Conservation (phyloP, 2,888 invertebrate species). For the Eristalis arbustorum region DNA sequence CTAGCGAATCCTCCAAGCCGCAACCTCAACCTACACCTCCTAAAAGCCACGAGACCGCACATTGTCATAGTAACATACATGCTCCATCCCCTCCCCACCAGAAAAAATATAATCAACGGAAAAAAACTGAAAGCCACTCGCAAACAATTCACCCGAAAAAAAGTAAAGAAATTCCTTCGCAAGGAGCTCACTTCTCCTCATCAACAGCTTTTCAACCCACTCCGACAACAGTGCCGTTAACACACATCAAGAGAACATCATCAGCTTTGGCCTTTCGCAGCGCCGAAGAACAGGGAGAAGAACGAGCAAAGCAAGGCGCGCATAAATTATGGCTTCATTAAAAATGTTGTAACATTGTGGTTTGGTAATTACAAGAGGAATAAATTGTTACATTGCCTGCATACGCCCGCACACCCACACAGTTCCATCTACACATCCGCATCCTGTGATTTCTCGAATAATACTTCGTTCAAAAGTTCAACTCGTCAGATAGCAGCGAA, state of each 20-base stretch:
- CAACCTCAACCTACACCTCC: background rate
- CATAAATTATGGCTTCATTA: constrained; percentile 71
- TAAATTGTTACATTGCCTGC: constrained; percentile 57
- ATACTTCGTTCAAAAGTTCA: constrained; percentile 16
- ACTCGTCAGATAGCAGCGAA: constrained; percentile 20
- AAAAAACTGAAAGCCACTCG: constrained; percentile 15
- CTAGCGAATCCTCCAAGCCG: background rate
- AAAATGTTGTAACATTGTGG: constrained; percentile 71
- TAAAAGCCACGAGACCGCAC: background rate
- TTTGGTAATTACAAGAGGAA: constrained; percentile 65
- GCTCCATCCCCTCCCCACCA: background rate
- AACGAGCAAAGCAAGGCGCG: background rate
- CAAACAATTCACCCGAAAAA: constrained; percentile 4
- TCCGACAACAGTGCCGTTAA: background rate
- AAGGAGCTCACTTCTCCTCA: background rate
- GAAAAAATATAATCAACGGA: background rate
- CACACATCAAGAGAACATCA: constrained; percentile 12
- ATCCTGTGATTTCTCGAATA: constrained; percentile 9
- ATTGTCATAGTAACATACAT: constrained; percentile 23
- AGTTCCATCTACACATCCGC: constrained; percentile 7
- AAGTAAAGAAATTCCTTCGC: background rate
- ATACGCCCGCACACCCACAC: constrained; percentile 6
- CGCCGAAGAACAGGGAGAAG: background rate
- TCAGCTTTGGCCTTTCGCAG: constrained; percentile 7
- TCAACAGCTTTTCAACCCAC: background rate